These are phyloP conservation scores for Thalassophryne amazonica DNA, from an alignment of 2,797 vertebrate species.

Conservation along the genomic window DNA sequence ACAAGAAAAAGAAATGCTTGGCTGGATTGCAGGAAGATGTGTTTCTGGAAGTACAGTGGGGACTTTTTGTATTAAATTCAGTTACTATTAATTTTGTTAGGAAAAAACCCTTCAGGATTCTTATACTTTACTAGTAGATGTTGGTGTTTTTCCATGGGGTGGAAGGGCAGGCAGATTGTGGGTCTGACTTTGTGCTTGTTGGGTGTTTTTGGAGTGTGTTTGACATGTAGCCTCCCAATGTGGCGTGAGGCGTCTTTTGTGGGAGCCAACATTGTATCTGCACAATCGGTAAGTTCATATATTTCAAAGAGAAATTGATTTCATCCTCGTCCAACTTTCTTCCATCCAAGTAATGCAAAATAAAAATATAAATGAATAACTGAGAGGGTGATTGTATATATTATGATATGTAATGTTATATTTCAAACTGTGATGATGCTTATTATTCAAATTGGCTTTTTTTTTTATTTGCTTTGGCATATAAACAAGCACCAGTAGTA, in stretches of 20 bases:
- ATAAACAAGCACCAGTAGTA: too few species aligned
- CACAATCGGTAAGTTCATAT: conserved; percentile 30
- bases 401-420: too few species aligned
- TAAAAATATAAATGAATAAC: too few species aligned
- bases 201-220: conserved; percentile 30
- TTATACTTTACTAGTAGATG: background rate
- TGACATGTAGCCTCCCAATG: conserved; percentile 41
- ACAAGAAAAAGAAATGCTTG: background rate
- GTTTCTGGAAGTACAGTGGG: background rate
- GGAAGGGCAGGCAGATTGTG: conserved; percentile 12
- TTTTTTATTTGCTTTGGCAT: too few species aligned
- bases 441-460: too few species aligned
- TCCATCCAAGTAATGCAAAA: too few species aligned
- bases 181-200: conserved; percentile 24
- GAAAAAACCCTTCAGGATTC: too few species aligned
- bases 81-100: too few species aligned
- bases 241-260: conserved; percentile 45
- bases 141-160: conserved; percentile 13
- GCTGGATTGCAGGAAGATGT: too few species aligned
- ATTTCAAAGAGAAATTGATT: background rate
- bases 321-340: background rate
- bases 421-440: too few species aligned
- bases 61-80: background rate
- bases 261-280: conserved; percentile 43
- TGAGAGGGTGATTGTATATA: too few species aligned